These are phyloP conservation scores for Antedon bifida DNA, from an alignment of 35 echinoderm and acorn worm species.

Conservation along the genomic window DNA sequence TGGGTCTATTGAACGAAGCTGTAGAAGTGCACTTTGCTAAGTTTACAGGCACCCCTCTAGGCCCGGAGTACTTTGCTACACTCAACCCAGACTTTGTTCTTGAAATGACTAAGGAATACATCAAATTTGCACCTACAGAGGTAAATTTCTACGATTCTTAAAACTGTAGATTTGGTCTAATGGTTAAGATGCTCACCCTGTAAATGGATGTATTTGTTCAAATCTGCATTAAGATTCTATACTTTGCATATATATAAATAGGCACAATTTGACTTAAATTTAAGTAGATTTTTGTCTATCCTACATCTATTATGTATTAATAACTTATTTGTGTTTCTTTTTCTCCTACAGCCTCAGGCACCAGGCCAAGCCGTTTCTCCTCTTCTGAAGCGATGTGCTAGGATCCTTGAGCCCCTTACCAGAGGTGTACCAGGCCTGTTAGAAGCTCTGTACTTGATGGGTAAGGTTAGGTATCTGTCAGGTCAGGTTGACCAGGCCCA, in stretches of 20 bases:
- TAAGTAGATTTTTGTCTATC: no score
- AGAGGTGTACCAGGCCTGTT: constrained; percentile 82
- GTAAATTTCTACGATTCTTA: constrained; percentile 14
- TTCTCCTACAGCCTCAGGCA: constrained; percentile 43
- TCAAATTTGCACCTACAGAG: constrained; percentile 83
- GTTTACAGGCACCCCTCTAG: constrained; percentile 72
- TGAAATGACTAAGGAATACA: constrained; percentile 81
- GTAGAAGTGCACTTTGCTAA: constrained; percentile 56
- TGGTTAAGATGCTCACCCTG: no score
- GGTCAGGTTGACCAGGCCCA: constrained; percentile 76
- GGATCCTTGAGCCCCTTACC: constrained; percentile 67
- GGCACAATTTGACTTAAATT: no score
- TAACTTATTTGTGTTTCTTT: no score
- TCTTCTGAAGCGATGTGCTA: constrained; percentile 47
- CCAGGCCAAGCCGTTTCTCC: constrained; percentile 61
- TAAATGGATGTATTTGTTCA: not conserved
- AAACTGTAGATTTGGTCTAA: not conserved
- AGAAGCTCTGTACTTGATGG: constrained; percentile 60
- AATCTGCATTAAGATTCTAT: no score
- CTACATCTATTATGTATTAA: no score
- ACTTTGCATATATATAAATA: no score
- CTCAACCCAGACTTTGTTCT: constrained; percentile 92
- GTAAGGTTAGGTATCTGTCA: constrained; percentile 58
- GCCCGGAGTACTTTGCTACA: constrained; percentile 47
- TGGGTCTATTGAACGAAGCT: constrained; percentile 68